phyloP scores from a whole-genome alignment of 1,140 invertebrate species.

The Ceratoteleas bidentatus region DNA sequence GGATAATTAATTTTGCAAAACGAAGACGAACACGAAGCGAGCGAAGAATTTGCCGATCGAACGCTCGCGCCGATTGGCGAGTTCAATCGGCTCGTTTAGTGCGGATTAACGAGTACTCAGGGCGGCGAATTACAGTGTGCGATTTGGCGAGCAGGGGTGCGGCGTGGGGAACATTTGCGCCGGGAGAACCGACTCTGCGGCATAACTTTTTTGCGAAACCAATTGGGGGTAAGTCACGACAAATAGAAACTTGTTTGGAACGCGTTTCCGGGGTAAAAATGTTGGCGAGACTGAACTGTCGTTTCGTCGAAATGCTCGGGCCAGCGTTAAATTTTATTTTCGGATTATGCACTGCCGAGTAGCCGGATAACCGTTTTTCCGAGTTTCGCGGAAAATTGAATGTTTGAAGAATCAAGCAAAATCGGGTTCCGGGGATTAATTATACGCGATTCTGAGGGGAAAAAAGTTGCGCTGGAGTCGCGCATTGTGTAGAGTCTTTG shows the following conservation, averaged over 20 bases:
- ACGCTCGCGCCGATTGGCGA: constrained; percentile 9
- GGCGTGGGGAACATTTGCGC: background rate
- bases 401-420: too few species aligned
- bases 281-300: background rate
- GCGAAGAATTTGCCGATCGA: constrained; percentile 39
- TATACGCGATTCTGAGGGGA: too few species aligned
- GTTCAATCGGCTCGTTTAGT: constrained; percentile 14
- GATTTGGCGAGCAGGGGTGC: constrained; percentile 14
- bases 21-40: constrained; percentile 35
- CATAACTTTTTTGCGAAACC: constrained; percentile 26
- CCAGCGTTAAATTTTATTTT: constrained; percentile 2
- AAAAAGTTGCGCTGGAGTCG: too few species aligned
- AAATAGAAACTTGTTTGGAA: constrained; percentile 26
- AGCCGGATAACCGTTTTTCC: too few species aligned
- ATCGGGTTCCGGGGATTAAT: too few species aligned
- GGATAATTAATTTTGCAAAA: constrained; percentile 58
- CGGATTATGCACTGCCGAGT: too few species aligned
- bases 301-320: constrained; percentile 17
- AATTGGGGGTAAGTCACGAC: constrained; percentile 37
- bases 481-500: too few species aligned
- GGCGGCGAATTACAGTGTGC: background rate
- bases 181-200: constrained; percentile 2
- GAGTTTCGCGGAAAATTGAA: too few species aligned
- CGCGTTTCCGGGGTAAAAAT: constrained; percentile 29
- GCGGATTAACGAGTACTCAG: constrained; percentile 24